These are phyloP conservation scores for Sesamia nonagrioides DNA, from an alignment of 1,140 invertebrate genomes.

Conservation along the genomic window DNA sequence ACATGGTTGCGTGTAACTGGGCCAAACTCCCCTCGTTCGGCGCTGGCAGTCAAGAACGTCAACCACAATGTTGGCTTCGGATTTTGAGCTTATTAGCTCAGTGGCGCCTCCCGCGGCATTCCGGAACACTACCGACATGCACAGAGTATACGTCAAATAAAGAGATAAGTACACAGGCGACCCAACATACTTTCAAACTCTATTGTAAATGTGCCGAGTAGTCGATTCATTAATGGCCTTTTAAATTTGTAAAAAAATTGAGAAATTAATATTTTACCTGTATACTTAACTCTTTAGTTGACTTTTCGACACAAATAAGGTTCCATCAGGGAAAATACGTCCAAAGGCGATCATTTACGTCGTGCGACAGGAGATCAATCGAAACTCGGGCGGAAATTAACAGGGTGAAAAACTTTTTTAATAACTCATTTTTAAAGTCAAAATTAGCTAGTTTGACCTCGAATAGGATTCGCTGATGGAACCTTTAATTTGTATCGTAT, in stretches of 20 bases:
- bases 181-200: too few species aligned
- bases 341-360: not conserved
- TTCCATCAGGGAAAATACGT: not conserved
- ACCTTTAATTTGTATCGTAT: not conserved
- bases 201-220: too few species aligned
- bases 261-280: not conserved
- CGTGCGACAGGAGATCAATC: not conserved
- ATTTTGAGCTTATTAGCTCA: conserved; percentile 64
- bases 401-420: not conserved
- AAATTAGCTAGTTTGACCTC: too few species aligned
- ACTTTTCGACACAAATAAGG: not conserved
- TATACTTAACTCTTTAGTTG: not conserved
- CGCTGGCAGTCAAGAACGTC: conserved; percentile 76
- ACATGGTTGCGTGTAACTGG: conserved; percentile 88
- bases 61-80: conserved; percentile 86
- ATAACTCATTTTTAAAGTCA: too few species aligned
- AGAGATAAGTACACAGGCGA: too few species aligned
- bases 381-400: not conserved
- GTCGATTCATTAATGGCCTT: too few species aligned
- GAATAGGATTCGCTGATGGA: too few species aligned
- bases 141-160: too few species aligned
- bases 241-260: too few species aligned
- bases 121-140: not conserved
- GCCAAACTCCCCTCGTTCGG: conserved; percentile 86
- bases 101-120: not conserved